Conservation (phyloP, 35 echinoderm and acorn worm genomes). For the Holothuria glaberrima region DNA sequence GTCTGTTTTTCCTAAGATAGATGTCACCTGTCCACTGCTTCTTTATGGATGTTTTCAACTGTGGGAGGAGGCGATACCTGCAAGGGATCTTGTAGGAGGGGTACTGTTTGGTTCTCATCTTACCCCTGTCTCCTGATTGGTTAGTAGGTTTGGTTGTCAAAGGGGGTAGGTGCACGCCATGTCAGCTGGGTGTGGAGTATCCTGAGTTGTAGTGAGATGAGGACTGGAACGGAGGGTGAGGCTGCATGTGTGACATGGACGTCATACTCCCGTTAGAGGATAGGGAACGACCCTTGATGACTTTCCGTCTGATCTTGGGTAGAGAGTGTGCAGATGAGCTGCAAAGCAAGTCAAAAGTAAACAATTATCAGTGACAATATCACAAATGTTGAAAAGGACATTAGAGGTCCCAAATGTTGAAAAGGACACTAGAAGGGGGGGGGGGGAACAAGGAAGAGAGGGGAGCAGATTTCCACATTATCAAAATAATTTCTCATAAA, state of each 20-base stretch:
- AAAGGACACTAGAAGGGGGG: no score
- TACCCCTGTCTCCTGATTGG: neutral
- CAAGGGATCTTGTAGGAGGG: slow-evolving; percentile 2
- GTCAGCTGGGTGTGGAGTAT: slow-evolving; percentile 81
- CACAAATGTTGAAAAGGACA: no score
- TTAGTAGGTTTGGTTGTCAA: neutral
- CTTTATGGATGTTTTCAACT: neutral
- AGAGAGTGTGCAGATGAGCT: slow-evolving; percentile 78
- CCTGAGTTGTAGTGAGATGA: slow-evolving; percentile 62
- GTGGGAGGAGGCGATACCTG: slow-evolving; percentile 1
- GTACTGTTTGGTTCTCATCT: neutral
- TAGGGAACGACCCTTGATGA: slow-evolving; percentile 65
- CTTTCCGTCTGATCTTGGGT: slow-evolving; percentile 74
- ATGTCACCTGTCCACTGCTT: slow-evolving; percentile 5
- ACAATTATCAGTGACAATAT: no score
- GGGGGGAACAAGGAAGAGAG: no score
- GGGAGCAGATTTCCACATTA: no score
- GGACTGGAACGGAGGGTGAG: slow-evolving; percentile 67
- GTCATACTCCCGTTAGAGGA: slow-evolving; percentile 70
- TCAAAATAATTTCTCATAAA: no score
- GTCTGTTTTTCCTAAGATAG: slow-evolving; percentile 8
- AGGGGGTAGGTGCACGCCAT: slow-evolving; percentile 24
- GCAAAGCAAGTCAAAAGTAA: neutral
- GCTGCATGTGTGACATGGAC: slow-evolving; percentile 47
- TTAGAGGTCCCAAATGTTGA: no score